Evolutionary conservation across 2,888 invertebrate genomes (phyloP).

Genomic region (Sturmia bella): DNA sequence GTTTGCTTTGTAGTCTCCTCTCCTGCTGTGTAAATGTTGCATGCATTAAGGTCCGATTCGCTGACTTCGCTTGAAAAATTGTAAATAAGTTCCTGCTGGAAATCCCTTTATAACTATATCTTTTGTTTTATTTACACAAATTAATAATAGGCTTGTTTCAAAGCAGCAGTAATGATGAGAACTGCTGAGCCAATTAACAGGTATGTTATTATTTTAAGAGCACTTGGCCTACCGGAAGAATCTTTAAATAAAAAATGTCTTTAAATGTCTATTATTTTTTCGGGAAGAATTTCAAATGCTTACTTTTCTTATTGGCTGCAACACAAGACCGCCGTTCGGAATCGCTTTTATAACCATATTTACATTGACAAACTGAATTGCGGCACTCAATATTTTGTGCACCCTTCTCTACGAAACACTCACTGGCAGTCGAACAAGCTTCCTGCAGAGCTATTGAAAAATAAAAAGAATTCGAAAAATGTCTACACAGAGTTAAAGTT

Average conservation of each 20-base stretch:
- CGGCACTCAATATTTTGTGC: conserved; percentile 80
- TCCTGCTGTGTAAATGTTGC: too few species aligned
- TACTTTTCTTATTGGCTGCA: conserved; percentile 79
- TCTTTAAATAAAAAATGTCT: conserved; percentile 73
- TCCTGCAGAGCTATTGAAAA: conserved; percentile 76
- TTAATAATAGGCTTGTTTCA: conserved; percentile 79
- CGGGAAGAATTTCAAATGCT: conserved; percentile 20
- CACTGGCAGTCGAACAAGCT: conserved; percentile 77
- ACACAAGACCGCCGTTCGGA: conserved; percentile 76
- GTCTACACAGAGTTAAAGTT: neutral
- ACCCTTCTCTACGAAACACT: conserved; percentile 78
- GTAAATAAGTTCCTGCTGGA: too few species aligned
- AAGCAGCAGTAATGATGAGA: conserved; percentile 81
- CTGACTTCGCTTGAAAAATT: too few species aligned
- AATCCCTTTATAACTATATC: too few species aligned
- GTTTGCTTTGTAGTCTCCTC: too few species aligned
- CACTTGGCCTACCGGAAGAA: conserved; percentile 82
- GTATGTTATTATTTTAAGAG: conserved; percentile 81
- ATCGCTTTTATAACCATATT: conserved; percentile 76
- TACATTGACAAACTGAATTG: conserved; percentile 81
- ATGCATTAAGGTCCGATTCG: too few species aligned
- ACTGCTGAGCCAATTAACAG: conserved; percentile 81
- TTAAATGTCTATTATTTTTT: neutral
- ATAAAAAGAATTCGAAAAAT: too few species aligned
- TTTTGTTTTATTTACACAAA: conserved; percentile 9